These are phyloP conservation scores for Diachrysia chrysitis DNA, from an alignment of 2,888 invertebrate genomes.

Conservation along the genomic window DNA sequence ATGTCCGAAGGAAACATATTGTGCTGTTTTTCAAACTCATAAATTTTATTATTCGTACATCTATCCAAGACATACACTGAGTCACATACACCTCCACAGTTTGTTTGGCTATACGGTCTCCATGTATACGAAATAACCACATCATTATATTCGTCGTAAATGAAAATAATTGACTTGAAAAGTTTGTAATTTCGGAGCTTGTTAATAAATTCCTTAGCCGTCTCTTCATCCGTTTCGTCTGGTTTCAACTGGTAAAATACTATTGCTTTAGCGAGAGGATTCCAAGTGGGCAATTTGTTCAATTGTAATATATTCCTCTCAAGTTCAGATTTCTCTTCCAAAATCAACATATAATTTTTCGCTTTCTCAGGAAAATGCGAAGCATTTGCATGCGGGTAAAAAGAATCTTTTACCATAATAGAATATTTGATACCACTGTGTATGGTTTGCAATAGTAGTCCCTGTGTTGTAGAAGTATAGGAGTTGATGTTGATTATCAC, in stretches of 20 bases:
- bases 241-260: conserved; percentile 79
- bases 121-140: conserved; percentile 83
- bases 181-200: conserved; percentile 78
- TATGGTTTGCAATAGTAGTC: conserved; percentile 80
- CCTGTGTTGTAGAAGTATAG: conserved; percentile 79
- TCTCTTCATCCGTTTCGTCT: conserved; percentile 70
- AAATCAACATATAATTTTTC: conserved; percentile 88
- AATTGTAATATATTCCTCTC: conserved; percentile 83
- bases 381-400: conserved; percentile 84
- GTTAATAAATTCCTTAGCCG: conserved; percentile 80
- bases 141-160: conserved; percentile 71
- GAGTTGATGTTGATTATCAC: conserved; percentile 87
- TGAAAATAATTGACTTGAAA: conserved; percentile 80
- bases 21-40: conserved; percentile 69
- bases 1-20: conserved; percentile 82
- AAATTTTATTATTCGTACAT: conserved; percentile 74
- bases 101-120: conserved; percentile 81
- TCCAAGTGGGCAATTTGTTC: conserved; percentile 86
- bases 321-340: conserved; percentile 84
- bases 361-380: conserved; percentile 88
- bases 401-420: conserved; percentile 87
- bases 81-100: conserved; percentile 81
- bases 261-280: conserved; percentile 85
- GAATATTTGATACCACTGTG: conserved; percentile 85
- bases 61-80: conserved; percentile 80